Conservation (phyloP, 2,797 vertebrate species). For the Tokudaia muenninki region DNA sequence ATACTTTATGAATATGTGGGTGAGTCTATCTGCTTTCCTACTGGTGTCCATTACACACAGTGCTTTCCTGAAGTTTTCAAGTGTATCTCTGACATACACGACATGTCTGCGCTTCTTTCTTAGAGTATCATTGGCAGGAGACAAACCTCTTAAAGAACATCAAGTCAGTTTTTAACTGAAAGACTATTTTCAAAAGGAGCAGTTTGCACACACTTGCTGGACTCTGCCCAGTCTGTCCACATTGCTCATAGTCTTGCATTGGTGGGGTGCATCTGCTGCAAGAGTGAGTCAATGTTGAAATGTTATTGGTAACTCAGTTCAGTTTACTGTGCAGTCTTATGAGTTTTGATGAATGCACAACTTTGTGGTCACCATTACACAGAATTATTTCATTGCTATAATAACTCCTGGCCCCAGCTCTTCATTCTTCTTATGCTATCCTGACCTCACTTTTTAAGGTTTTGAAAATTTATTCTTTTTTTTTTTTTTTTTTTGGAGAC, state of each 20-base stretch:
- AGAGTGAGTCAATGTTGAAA: not conserved
- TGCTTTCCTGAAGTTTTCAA: not conserved
- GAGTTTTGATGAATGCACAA: not conserved
- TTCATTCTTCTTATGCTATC: not conserved
- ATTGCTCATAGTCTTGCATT: not conserved
- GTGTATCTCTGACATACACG: not conserved
- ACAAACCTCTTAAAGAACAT: not conserved
- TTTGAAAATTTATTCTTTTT: not conserved
- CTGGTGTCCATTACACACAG: not conserved
- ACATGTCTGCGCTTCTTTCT: not conserved
- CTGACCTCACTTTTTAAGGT: not conserved
- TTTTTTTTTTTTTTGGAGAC: not conserved
- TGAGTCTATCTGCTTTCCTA: not conserved
- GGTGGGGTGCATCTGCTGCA: not conserved
- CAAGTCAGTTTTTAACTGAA: constrained; percentile 16
- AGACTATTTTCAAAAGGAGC: not conserved
- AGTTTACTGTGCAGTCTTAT: not conserved
- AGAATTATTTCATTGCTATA: constrained; percentile 22
- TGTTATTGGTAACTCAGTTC: not conserved
- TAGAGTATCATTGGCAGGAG: not conserved
- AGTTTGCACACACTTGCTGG: not conserved
- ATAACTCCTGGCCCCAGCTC: not conserved
- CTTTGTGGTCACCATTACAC: not conserved
- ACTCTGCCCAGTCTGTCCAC: not conserved
- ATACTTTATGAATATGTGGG: not conserved